Conservation (phyloP, 1,140 invertebrate genomes). For the Alviniconcha marisindica region DNA sequence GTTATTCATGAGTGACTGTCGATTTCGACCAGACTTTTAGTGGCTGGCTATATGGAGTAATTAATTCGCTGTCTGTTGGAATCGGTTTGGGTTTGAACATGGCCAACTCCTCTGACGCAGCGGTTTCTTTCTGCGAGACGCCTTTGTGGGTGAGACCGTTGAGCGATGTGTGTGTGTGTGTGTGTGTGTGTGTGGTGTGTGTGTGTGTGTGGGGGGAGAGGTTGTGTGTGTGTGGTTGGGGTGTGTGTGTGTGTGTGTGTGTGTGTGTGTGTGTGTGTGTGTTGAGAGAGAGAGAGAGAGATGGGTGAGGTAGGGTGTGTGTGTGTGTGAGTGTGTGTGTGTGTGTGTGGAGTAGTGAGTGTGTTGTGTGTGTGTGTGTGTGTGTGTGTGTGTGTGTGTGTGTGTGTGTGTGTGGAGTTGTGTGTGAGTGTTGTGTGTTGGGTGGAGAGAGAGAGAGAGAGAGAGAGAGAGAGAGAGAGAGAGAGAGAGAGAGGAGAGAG, state of each 20-base stretch:
- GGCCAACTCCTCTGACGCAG: too few relatives aligned
- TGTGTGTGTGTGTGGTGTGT: background rate
- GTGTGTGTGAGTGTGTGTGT: background rate
- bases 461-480: too few relatives aligned
- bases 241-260: background rate
- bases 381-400: slow-evolving; percentile 5
- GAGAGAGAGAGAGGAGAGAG: too few relatives aligned
- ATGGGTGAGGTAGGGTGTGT: background rate
- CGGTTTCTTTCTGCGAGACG: too few relatives aligned
- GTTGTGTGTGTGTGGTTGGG: background rate
- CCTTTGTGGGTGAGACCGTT: too few relatives aligned
- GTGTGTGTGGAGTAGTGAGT: background rate
- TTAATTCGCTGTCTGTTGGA: too few relatives aligned
- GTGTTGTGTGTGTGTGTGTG: background rate
- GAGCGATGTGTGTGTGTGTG: slow-evolving; percentile 5
- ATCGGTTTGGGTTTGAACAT: too few relatives aligned
- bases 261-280: background rate
- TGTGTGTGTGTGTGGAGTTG: background rate
- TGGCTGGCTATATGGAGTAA: too few relatives aligned
- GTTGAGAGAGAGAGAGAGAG: background rate
- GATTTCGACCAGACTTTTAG: too few relatives aligned
- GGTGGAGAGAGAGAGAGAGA: too few relatives aligned
- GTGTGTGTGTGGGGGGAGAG: background rate
- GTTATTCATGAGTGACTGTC: too few relatives aligned
- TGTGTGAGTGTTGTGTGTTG: background rate